phyloP scores from a whole-genome alignment of 2,888 invertebrate species.

The Drosophila neotestacea region DNA sequence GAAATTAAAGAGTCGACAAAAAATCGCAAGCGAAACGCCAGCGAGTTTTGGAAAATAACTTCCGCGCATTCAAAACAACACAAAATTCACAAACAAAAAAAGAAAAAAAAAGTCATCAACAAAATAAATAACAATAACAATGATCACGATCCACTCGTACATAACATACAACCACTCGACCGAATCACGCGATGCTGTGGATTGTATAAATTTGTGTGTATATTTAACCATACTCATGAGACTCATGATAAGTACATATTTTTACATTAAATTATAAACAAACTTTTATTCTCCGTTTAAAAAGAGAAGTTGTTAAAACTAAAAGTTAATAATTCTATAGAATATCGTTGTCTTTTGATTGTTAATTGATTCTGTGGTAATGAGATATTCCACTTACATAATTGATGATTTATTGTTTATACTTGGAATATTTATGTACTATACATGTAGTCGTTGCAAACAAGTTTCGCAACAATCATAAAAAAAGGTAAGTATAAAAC shows the following conservation, averaged over 20 bases:
- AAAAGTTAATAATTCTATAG: background rate
- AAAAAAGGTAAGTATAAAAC: constrained; percentile 39
- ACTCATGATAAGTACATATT: background rate
- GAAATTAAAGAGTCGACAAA: constrained; percentile 15
- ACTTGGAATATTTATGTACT: background rate
- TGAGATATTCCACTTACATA: constrained; percentile 4
- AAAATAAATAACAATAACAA: constrained; percentile 47
- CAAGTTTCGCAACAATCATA: constrained; percentile 52
- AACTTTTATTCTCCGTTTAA: background rate
- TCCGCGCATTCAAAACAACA: constrained; percentile 55
- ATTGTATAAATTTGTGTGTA: constrained; percentile 29
- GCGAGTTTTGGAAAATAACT: constrained; percentile 58
- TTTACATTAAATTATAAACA: constrained; percentile 10
- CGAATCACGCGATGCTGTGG: constrained; percentile 62
- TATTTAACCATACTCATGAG: constrained; percentile 6
- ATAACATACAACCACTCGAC: constrained; percentile 55
- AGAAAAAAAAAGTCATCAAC: constrained; percentile 34
- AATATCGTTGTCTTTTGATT: background rate
- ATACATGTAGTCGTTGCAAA: constrained; percentile 28
- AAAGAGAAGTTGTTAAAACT: background rate
- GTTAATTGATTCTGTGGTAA: background rate
- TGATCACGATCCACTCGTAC: constrained; percentile 39
- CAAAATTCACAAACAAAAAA: constrained; percentile 25
- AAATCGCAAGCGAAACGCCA: constrained; percentile 51
- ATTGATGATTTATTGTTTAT: constrained; percentile 4